Percentiles rank a stretch among this genome's conserved stretches.
Evolutionary conservation across 2,113 vertebrate genomes (phyloP).

Genomic region (Seriola dumerili): DNA sequence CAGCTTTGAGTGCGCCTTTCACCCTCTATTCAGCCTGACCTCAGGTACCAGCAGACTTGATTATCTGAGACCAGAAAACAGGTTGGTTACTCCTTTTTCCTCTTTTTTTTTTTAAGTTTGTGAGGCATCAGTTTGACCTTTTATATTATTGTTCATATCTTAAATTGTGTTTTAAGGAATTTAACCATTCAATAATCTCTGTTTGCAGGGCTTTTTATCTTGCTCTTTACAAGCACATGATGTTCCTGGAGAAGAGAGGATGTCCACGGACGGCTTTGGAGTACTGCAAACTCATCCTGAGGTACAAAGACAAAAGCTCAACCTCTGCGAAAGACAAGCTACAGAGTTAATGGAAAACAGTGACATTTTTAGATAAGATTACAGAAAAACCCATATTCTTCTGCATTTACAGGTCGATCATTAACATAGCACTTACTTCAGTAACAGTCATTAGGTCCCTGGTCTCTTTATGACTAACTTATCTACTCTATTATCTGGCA

Average conservation of each 20-base stretch:
- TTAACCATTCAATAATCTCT: slow-evolving; percentile 26
- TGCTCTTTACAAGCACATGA: slow-evolving; percentile 96
- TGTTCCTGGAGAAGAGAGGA: slow-evolving; percentile 95
- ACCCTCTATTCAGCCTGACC: slow-evolving; percentile 96
- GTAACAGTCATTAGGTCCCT: neutral
- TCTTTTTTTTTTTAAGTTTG: slow-evolving; percentile 2
- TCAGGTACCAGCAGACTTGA: slow-evolving; percentile 92
- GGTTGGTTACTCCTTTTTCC: slow-evolving; percentile 78
- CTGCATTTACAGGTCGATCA: neutral
- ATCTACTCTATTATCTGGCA: neutral
- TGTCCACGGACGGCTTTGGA: slow-evolving; percentile 96
- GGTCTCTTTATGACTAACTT: neutral
- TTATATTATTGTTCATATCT: neutral
- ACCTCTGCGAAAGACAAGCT: neutral
- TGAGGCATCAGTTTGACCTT: neutral
- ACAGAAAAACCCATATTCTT: neutral
- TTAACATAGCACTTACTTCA: neutral
- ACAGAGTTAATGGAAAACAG: neutral
- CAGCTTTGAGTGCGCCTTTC: slow-evolving; percentile 96
- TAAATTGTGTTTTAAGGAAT: slow-evolving; percentile 25
- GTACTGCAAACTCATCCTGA: slow-evolving; percentile 96
- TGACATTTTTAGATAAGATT: neutral
- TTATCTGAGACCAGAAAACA: slow-evolving; percentile 94
- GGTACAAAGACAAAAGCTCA: slow-evolving; percentile 78
- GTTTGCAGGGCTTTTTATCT: slow-evolving; percentile 93